Conservation (phyloP, 2,888 invertebrate genomes). For the Himalopsyche tibetana region DNA sequence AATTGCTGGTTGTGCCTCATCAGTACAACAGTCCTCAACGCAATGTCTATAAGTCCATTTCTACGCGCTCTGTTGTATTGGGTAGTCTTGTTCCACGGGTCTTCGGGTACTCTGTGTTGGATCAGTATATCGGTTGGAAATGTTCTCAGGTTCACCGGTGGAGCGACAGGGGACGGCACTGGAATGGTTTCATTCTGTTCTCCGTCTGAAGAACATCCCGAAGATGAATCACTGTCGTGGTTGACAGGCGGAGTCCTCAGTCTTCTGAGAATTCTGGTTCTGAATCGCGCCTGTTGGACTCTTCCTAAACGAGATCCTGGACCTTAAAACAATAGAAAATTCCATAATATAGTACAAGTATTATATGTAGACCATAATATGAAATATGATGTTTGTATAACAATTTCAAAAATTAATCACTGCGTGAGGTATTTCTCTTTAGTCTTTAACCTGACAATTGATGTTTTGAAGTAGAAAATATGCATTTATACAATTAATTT, state of each 20-base stretch:
- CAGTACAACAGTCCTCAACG: conserved; percentile 80
- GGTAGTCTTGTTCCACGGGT: background rate
- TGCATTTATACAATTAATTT: too few relatives aligned
- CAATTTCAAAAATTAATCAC: too few relatives aligned
- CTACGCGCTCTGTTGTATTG: conserved; percentile 67
- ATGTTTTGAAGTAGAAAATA: too few relatives aligned
- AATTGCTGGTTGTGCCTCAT: conserved; percentile 80
- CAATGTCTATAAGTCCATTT: conserved; percentile 79
- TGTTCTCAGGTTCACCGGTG: background rate
- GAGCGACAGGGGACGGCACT: background rate
- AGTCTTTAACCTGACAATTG: too few relatives aligned
- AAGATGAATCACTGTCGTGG: conserved; percentile 33
- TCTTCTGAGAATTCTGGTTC: conserved; percentile 50
- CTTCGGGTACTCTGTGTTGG: background rate
- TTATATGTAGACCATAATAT: background rate
- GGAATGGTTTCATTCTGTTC: conserved; percentile 22
- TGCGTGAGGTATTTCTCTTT: too few relatives aligned
- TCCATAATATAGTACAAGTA: background rate
- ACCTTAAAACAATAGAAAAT: conserved; percentile 46
- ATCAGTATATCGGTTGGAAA: background rate
- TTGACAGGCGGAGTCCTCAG: conserved; percentile 14
- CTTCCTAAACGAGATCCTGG: conserved; percentile 44
- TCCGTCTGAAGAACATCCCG: conserved; percentile 3
- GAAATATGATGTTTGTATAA: background rate
- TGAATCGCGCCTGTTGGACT: conserved; percentile 52